Conservation (phyloP, 1,140 invertebrate species). For the Eueides isabella region DNA sequence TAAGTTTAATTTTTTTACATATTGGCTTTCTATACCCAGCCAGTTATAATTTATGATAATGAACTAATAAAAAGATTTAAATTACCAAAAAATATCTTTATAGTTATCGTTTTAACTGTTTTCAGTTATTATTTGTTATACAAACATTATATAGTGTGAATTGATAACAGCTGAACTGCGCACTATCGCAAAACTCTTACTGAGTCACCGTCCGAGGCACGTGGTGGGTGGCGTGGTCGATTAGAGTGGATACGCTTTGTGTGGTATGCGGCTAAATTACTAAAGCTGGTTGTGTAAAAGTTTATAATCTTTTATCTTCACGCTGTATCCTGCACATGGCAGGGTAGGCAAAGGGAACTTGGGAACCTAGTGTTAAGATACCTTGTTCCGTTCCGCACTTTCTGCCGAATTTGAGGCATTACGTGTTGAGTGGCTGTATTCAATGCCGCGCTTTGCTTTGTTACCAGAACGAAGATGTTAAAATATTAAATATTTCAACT, state of each 20-base stretch:
- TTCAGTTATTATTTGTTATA: not conserved
- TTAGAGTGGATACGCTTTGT: not conserved
- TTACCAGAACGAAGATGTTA: not conserved
- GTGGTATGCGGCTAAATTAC: too few species aligned
- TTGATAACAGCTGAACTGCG: constrained; percentile 13
- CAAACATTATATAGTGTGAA: not conserved
- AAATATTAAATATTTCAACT: not conserved
- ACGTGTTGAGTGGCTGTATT: not conserved
- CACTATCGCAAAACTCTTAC: constrained; percentile 2
- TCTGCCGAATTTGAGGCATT: not conserved
- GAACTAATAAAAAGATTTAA: too few species aligned
- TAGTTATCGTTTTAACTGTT: not conserved
- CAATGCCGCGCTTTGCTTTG: not conserved
- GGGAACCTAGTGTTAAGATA: not conserved
- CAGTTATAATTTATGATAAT: too few species aligned
- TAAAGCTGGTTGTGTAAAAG: not conserved
- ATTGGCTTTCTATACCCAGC: too few species aligned
- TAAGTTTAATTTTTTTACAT: too few species aligned
- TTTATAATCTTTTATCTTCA: not conserved
- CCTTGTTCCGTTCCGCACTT: not conserved
- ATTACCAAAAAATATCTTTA: not conserved
- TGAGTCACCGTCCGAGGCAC: constrained; percentile 4
- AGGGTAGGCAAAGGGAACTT: not conserved
- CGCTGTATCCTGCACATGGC: not conserved
- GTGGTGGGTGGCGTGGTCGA: constrained; percentile 12